These are phyloP conservation scores for Mythimna albipuncta DNA, from an alignment of 2,888 invertebrate genomes.

Conservation along the genomic window DNA sequence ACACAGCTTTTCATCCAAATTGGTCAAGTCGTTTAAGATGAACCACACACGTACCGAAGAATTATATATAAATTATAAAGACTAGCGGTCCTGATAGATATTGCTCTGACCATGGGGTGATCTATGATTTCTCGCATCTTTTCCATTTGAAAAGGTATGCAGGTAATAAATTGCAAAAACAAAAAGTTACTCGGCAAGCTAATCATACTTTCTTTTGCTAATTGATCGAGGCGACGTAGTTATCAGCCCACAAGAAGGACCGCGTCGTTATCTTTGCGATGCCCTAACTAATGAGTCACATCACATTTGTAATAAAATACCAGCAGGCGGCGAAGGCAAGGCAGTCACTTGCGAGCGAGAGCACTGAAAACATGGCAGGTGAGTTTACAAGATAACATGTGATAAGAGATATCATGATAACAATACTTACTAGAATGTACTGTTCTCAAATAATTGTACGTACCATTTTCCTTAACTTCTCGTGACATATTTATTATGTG, in stretches of 20 bases:
- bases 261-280: conserved; percentile 46
- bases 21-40: no score
- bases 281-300: conserved; percentile 65
- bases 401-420: conserved; percentile 58
- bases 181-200: not conserved
- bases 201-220: conserved; percentile 41
- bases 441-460: conserved; percentile 32
- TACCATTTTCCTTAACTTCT: conserved; percentile 24
- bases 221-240: conserved; percentile 26
- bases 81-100: no score
- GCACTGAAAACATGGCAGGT: conserved; percentile 74
- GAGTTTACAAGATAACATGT: conserved; percentile 65
- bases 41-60: no score
- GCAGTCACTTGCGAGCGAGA: conserved; percentile 64
- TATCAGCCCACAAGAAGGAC: conserved; percentile 45
- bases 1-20: no score
- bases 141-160: no score
- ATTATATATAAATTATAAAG: no score
- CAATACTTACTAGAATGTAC: conserved; percentile 54
- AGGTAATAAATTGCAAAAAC: not conserved
- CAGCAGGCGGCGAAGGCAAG: conserved; percentile 21
- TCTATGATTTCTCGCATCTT: no score
- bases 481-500: conserved; percentile 31
- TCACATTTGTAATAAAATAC: conserved; percentile 68
- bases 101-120: no score